phyloP scores from a whole-genome alignment of 2,888 invertebrate genomes.

The Ormyrus nitidulus region DNA sequence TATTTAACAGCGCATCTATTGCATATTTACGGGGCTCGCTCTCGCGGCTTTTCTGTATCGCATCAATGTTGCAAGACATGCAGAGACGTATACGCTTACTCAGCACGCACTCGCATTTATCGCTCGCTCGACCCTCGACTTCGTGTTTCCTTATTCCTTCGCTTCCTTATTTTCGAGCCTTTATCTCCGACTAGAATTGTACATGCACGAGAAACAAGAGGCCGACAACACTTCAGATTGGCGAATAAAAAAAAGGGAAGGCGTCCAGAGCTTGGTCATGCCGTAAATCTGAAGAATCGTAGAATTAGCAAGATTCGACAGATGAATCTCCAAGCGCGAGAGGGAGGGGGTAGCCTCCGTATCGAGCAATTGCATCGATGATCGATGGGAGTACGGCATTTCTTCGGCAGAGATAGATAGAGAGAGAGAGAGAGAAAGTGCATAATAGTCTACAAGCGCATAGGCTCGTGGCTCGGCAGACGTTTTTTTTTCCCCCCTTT shows the following conservation, averaged over 20 bases:
- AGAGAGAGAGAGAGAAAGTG: slow-evolving; percentile 43
- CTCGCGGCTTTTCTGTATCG: background rate
- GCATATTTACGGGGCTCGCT: slow-evolving; percentile 11
- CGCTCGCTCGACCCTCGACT: background rate
- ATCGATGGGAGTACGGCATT: slow-evolving; percentile 45
- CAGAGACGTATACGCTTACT: background rate
- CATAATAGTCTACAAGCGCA: background rate
- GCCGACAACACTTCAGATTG: background rate
- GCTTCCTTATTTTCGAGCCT: background rate
- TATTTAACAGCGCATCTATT: slow-evolving; percentile 16
- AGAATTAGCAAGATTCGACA: background rate
- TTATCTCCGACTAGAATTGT: no score
- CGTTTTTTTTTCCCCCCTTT: slow-evolving; percentile 36
- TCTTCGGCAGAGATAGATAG: slow-evolving; percentile 1
- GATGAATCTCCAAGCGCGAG: slow-evolving; percentile 26
- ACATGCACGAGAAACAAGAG: background rate
- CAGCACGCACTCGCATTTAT: background rate
- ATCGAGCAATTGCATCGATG: slow-evolving; percentile 46
- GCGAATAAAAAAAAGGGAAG: no score
- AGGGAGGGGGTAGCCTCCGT: slow-evolving; percentile 23
- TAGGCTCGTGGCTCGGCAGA: slow-evolving; percentile 20
- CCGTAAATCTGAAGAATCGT: no score
- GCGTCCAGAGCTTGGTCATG: no score
- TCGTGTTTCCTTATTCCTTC: background rate
- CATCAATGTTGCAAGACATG: no score